Conservation (phyloP, 2,888 invertebrate genomes). For the Drosophila pegasa region DNA sequence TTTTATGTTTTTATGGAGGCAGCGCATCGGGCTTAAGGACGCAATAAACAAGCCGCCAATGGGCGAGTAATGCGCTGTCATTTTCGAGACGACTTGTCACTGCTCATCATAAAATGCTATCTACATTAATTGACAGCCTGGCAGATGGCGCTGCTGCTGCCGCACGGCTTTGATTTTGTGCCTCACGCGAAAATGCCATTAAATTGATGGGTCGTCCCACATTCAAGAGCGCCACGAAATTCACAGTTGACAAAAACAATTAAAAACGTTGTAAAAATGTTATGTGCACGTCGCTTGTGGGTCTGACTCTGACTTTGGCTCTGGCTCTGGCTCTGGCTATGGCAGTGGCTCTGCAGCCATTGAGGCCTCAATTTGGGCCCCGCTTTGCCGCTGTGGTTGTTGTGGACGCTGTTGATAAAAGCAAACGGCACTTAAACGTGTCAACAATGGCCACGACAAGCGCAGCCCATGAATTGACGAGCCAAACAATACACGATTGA, state of each 20-base stretch:
- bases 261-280: conserved; percentile 77
- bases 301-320: neutral
- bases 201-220: conserved; percentile 70
- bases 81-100: conserved; percentile 72
- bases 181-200: conserved; percentile 72
- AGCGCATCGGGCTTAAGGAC: conserved; percentile 58
- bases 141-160: conserved; percentile 16
- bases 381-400: conserved; percentile 34
- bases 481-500: conserved; percentile 56
- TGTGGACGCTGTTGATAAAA: conserved; percentile 70
- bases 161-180: conserved; percentile 62
- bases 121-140: conserved; percentile 75
- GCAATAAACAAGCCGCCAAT: conserved; percentile 72
- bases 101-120: conserved; percentile 76
- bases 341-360: conserved; percentile 9
- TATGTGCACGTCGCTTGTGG: conserved; percentile 60
- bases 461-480: conserved; percentile 70
- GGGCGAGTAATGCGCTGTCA: conserved; percentile 66
- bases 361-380: conserved; percentile 22
- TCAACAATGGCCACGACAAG: conserved; percentile 76
- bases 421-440: conserved; percentile 80
- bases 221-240: conserved; percentile 45
- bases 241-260: conserved; percentile 77
- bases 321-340: conserved; percentile 2
- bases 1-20: conserved; percentile 44